phyloP scores from a whole-genome alignment of 2,113 vertebrate species.

The Tyrannus savana region DNA sequence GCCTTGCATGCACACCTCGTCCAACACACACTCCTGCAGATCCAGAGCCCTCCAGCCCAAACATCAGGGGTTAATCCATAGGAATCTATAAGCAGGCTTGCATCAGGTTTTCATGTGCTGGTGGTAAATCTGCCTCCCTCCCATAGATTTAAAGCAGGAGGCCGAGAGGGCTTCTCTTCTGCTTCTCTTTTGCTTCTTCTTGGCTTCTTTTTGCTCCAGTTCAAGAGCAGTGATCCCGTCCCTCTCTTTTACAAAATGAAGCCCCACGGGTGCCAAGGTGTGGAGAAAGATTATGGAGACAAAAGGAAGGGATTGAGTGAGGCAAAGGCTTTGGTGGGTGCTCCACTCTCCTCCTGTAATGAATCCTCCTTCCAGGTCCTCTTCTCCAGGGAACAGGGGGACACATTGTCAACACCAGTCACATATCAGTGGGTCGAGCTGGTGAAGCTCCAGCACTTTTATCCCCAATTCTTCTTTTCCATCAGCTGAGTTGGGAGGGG shows the following conservation, averaged over 20 bases:
- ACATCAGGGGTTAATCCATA: not conserved
- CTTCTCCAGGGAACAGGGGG: not conserved
- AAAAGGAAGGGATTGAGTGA: not conserved
- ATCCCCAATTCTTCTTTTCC: not conserved
- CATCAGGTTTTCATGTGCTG: not conserved
- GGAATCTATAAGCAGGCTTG: not conserved
- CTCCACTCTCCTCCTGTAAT: not conserved
- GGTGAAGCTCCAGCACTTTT: not conserved
- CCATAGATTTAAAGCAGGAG: not conserved
- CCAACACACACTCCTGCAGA: not conserved
- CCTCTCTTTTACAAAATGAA: not conserved
- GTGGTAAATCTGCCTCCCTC: not conserved
- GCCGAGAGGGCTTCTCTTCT: not conserved
- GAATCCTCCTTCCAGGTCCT: not conserved
- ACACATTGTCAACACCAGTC: not conserved
- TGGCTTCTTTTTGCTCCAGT: not conserved
- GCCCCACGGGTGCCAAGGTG: accelerated
- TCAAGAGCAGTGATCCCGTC: not conserved
- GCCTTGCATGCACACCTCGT: not conserved
- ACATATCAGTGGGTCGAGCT: not conserved
- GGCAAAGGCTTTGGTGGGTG: not conserved
- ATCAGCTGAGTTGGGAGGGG: not conserved
- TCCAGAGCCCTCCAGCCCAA: not conserved
- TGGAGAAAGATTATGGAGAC: not conserved
- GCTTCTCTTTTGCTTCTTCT: not conserved